Evolutionary conservation across 2,888 invertebrate genomes (phyloP).

Genomic region (Phytoseiulus persimilis): DNA sequence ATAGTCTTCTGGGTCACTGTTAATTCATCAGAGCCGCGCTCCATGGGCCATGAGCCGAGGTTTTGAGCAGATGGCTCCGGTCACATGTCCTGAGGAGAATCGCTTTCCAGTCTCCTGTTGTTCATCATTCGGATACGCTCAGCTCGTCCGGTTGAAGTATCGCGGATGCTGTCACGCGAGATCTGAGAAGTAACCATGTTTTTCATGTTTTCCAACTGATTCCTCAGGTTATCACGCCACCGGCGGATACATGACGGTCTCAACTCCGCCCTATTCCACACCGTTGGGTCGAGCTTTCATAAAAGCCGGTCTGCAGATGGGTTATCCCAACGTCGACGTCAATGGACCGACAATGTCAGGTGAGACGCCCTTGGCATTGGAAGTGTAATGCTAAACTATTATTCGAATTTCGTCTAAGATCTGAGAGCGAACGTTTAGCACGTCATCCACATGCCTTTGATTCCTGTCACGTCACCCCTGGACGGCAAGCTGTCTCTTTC

Average conservation of each 20-base stretch:
- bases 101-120: neutral
- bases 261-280: constrained; percentile 44
- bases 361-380: neutral
- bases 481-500: too few relatives aligned
- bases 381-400: neutral
- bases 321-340: constrained; percentile 45
- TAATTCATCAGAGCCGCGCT: neutral
- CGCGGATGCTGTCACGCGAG: neutral
- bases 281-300: constrained; percentile 45
- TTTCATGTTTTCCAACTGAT: neutral
- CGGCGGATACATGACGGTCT: constrained; percentile 46
- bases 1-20: neutral
- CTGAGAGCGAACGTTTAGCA: neutral
- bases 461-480: too few relatives aligned
- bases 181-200: neutral
- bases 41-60: neutral
- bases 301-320: constrained; percentile 44
- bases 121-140: neutral
- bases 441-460: neutral
- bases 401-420: neutral
- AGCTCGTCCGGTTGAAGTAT: neutral
- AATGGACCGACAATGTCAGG: constrained; percentile 44
- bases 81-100: neutral
- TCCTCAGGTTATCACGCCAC: constrained; percentile 45
- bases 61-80: neutral